Conservation (phyloP, 2,113 vertebrate species). For the Donacobius atricapilla region DNA sequence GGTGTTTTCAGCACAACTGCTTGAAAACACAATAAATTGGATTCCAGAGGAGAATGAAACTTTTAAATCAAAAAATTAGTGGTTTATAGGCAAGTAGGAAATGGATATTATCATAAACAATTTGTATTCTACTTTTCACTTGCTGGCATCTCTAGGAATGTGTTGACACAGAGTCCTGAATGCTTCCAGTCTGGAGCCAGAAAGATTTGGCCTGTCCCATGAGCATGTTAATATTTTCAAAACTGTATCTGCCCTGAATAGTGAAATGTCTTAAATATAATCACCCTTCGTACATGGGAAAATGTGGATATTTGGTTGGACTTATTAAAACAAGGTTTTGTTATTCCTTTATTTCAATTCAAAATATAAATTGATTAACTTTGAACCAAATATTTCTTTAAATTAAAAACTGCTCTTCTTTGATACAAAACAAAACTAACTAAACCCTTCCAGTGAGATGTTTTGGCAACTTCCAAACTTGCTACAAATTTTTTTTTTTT, state of each 20-base stretch:
- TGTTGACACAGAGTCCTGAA: background rate
- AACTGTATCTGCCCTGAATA: background rate
- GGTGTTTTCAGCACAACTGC: background rate
- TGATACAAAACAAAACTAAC: background rate
- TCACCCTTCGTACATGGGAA: background rate
- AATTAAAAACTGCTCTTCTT: background rate
- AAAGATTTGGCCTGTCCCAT: background rate
- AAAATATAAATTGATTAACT: background rate
- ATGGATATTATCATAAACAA: background rate
- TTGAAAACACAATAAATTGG: conserved; percentile 6
- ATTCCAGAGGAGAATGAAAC: background rate
- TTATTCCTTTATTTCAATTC: background rate
- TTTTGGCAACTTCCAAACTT: background rate
- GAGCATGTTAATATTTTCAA: background rate
- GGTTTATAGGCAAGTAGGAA: background rate
- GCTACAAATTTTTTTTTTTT: background rate
- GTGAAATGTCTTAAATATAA: background rate
- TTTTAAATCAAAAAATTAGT: background rate
- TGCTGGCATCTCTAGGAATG: background rate
- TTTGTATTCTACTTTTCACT: background rate
- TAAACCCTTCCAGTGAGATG: background rate
- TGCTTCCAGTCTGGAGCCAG: background rate
- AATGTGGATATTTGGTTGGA: background rate
- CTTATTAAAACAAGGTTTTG: background rate
- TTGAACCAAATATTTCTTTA: background rate